phyloP scores from a whole-genome alignment of 1,140 invertebrate species.

The Ditylenchus dipsaci region DNA sequence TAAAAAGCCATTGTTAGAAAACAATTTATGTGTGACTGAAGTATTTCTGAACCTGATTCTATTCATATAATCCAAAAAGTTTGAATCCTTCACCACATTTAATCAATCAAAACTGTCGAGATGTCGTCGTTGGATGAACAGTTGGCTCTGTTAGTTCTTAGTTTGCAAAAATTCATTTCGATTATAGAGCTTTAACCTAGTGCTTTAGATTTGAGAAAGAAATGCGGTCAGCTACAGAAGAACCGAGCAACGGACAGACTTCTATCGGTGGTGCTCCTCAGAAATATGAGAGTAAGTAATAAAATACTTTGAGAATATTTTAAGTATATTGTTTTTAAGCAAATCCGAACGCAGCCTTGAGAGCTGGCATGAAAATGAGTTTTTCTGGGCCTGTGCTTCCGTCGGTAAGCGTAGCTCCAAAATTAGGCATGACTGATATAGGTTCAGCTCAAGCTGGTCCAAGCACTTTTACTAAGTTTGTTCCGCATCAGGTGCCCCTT shows the following conservation, averaged over 20 bases:
- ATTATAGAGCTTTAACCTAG: neutral
- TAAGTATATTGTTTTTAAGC: neutral
- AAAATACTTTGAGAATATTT: too few species aligned
- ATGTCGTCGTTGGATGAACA: slow-evolving; percentile 43
- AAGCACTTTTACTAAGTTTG: slow-evolving; percentile 22
- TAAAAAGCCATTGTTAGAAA: too few species aligned
- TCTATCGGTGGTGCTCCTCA: too few species aligned
- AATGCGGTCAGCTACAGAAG: slow-evolving; percentile 14
- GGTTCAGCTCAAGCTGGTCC: neutral
- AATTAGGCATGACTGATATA: neutral
- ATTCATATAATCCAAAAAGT: too few species aligned
- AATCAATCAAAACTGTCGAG: neutral
- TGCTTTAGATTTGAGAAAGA: slow-evolving; percentile 27
- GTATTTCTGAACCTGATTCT: too few species aligned
- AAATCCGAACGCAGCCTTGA: neutral
- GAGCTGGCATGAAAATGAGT: neutral
- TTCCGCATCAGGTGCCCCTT: slow-evolving; percentile 27
- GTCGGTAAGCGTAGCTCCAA: neutral
- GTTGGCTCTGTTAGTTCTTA: slow-evolving; percentile 43
- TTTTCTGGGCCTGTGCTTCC: neutral
- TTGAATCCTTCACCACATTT: too few species aligned
- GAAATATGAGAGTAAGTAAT: too few species aligned
- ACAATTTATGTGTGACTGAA: too few species aligned
- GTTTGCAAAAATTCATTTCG: neutral
- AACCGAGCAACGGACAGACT: neutral